Evolutionary conservation across 1,140 invertebrate genomes (phyloP).

Genomic region (Drosophila jambulina): DNA sequence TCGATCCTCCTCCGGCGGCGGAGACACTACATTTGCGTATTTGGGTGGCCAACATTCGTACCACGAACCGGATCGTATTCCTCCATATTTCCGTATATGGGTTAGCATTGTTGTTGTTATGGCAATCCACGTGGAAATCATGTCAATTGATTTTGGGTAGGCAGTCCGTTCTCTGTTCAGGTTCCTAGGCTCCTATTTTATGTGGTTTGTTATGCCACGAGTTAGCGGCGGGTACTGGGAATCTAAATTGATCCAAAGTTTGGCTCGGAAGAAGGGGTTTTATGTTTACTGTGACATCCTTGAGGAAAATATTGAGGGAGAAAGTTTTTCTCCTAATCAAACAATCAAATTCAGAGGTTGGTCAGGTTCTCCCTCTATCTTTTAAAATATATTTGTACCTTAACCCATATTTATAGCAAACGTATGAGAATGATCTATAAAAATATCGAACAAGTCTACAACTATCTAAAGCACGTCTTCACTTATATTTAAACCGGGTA

Average conservation of each 20-base stretch:
- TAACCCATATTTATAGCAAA: no score
- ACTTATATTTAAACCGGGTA: no score
- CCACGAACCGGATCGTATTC: constrained; percentile 63
- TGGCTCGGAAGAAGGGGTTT: neutral
- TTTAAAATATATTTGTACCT: no score
- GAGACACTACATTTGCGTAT: constrained; percentile 73
- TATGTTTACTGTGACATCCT: neutral
- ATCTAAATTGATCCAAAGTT: constrained; percentile 11
- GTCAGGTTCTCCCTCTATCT: neutral
- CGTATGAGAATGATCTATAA: no score
- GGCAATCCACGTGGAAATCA: constrained; percentile 54
- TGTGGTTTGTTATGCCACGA: constrained; percentile 28
- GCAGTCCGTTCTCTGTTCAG: constrained; percentile 2
- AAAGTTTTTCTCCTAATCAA: neutral
- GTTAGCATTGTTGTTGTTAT: constrained; percentile 50
- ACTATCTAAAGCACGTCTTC: no score
- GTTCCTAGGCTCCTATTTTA: neutral
- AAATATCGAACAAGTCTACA: no score
- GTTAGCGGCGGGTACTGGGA: neutral
- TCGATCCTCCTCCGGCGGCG: constrained; percentile 43
- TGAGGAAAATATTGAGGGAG: no score
- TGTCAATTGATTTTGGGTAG: constrained; percentile 75
- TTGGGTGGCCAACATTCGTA: constrained; percentile 75
- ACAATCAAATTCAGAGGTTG: neutral
- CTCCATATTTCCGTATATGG: constrained; percentile 27